Percentiles rank a stretch among this genome's conserved stretches.
Evolutionary conservation across 2,888 invertebrate genomes (phyloP).

Genomic region (Dione juno): DNA sequence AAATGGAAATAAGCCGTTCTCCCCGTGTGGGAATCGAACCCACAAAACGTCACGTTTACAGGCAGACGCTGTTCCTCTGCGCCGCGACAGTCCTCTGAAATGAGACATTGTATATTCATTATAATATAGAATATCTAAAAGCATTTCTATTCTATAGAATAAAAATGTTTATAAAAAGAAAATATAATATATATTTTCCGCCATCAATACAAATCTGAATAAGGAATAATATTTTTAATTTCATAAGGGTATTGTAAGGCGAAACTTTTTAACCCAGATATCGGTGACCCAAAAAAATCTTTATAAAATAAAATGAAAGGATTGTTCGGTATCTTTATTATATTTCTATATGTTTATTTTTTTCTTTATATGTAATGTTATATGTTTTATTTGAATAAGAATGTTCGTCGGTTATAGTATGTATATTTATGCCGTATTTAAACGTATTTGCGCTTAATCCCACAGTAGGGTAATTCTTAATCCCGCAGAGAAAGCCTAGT

Average conservation of each 20-base stretch:
- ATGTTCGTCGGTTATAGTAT: not conserved
- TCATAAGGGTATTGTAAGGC: conserved; percentile 9
- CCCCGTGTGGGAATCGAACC: no score
- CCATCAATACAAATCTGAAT: not conserved
- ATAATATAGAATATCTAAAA: not conserved
- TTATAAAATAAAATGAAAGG: conserved; percentile 17
- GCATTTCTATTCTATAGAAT: not conserved
- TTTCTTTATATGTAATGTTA: conserved; percentile 6
- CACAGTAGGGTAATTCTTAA: no score
- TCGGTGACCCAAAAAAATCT: conserved; percentile 13
- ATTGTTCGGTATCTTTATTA: conserved; percentile 13
- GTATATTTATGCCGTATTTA: no score
- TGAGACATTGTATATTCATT: no score
- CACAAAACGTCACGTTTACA: no score
- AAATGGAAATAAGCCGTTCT: no score
- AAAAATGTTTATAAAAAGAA: not conserved
- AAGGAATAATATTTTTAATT: conserved; percentile 19
- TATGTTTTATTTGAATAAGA: not conserved
- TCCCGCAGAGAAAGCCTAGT: no score
- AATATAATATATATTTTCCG: not conserved
- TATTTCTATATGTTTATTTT: not conserved
- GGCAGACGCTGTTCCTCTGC: no score
- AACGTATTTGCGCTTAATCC: no score
- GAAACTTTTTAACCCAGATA: conserved; percentile 22
- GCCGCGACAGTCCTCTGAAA: no score